Evolutionary conservation across 2,888 invertebrate genomes (phyloP), one percentile per base, ranked within the genome.

Genomic region (Disparrhopalites patrizii): DNA sequence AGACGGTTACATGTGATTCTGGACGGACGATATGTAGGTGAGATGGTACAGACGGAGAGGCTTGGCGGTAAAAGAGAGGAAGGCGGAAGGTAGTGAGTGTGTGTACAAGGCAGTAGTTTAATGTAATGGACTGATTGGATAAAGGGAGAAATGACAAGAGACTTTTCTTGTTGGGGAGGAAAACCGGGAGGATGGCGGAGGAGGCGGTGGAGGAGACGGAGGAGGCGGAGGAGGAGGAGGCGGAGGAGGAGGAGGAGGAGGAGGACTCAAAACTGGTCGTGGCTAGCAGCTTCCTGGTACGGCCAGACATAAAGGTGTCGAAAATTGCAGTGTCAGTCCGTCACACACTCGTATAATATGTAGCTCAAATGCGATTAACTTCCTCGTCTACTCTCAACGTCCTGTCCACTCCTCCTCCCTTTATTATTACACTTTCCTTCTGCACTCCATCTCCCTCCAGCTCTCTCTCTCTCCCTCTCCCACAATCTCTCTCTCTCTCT

Each of bases 111-210:
- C n/a, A n/a, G n/a, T n/a, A 50, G 50, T 33, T 31, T 55, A 55
- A 57, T 57, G 56, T 57, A 57, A 57, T 57, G 56, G 30, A 58
- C 47, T 58, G 58, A 58, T 58, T 58, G 47, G 58, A 58, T 18
- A 55, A 55, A 43, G 31, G 47, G 18, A 58, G 47, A 58, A 58
- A 58, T 43, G 58, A 58, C 58, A 47, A 40, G 58, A 58, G 47
- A 58, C 58, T 58, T 57, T 57, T 58, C 58, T 47, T 58, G 15
- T 33, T n/a, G n/a, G n/a, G n/a, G n/a, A n/a, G n/a, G n/a, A n/a
- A n/a, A n/a, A n/a, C n/a, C n/a, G n/a, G n/a, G n/a, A n/a, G n/a
- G n/a, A n/a, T n/a, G n/a, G n/a, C n/a, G 36, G 7, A 40, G 43
- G n/a, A 58, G 47, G 40, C 58, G 30, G 47, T 30, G 47, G 43